Evolutionary conservation across 2,797 vertebrate species (phyloP), one percentile per base, ranked within the genome.

Genomic region (Lemur catta): DNA sequence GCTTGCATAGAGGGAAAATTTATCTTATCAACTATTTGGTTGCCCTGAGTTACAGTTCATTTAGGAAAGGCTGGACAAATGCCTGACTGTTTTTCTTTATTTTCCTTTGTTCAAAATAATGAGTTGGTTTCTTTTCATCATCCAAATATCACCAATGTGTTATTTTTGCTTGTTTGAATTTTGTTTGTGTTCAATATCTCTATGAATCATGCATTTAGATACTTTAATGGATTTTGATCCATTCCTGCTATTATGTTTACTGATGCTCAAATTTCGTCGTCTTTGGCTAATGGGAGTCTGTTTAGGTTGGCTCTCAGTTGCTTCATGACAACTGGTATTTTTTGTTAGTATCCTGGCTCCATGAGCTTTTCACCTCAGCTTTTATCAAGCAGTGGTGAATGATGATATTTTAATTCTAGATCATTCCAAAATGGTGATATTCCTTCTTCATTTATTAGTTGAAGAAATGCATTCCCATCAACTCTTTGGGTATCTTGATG

Each of bases 81-180:
- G 7, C 38, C 28, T 46, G 22, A n/a, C 43, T 52, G 0, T 48
- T 88, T n/a, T 65, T 38, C n/a, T 48, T 89, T 87, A 72, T 82
- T 91, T 94, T 88, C 7, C 24, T 92, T 59, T 50, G 12, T 78
- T 79, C 72, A 92, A 94, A 87, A 94, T 57, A 81, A 78, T 84
- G 71, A 84, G 0, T 93, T 93, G 24, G 78, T 50, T 74, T 90
- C 28, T 89, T 95, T 75, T 41, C 81, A 69, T 67, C 22, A 84
- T 50, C 38, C 48, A 94, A 71, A 71, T 78, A 14, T 59, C 30
- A 91, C 8, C 30, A 18, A 50, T 76, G 63, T 80, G 18, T 65
- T 91, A 91, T 78, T 93, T 65, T 96, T 78, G 22, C 43, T 90
- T 76, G 1, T 35, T 85, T 96, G 48, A 87, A 35, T 93, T 89